Conservation (phyloP, 2,113 vertebrate genomes). For the Oenanthe oenanthe region DNA sequence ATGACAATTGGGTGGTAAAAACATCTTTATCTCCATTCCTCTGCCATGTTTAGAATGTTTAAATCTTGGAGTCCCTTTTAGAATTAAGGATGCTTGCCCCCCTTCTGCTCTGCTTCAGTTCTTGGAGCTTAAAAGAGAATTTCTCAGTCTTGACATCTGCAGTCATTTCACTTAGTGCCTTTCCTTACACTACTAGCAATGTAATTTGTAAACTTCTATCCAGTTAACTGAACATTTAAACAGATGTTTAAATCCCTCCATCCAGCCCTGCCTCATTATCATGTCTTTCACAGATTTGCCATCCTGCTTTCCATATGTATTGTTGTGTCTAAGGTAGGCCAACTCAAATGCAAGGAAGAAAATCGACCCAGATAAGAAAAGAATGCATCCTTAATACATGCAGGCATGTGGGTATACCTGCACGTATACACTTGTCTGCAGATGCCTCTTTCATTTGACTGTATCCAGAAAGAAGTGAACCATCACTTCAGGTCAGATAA, state of each 20-base stretch:
- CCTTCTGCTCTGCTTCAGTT: not conserved
- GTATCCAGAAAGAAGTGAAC: not conserved
- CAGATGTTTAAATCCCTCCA: not conserved
- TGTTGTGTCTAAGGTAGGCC: not conserved
- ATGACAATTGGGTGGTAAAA: not conserved
- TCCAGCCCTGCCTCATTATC: not conserved
- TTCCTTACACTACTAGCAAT: not conserved
- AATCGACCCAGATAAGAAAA: not conserved
- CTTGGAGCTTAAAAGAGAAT: not conserved
- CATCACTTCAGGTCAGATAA: not conserved
- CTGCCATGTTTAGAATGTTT: not conserved
- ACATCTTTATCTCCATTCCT: not conserved
- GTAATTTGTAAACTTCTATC: not conserved
- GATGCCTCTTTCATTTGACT: not conserved
- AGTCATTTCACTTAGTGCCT: not conserved
- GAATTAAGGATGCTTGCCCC: not conserved
- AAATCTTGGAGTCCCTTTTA: not conserved
- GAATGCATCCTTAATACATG: not conserved
- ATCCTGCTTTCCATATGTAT: not conserved
- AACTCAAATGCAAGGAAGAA: not conserved
- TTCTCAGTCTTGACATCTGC: not conserved
- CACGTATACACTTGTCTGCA: rapidly evolving
- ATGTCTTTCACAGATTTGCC: not conserved
- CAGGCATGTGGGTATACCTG: not conserved
- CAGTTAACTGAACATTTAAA: not conserved